Conservation (phyloP, 1,140 invertebrate genomes). For the Dreissena polymorpha region DNA sequence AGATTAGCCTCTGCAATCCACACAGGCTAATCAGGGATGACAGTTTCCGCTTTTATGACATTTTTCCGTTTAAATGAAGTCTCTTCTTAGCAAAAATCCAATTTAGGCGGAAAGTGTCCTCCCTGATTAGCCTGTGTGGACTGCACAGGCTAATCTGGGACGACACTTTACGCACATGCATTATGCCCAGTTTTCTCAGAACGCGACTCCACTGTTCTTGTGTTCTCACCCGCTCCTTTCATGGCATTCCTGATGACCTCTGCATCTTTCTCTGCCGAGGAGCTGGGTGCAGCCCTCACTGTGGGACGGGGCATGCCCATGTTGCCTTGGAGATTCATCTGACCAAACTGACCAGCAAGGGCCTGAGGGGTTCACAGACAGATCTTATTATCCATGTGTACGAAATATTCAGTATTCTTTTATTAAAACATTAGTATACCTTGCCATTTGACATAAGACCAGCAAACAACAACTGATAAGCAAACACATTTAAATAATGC, state of each 20-base stretch:
- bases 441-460: not conserved
- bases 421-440: not conserved
- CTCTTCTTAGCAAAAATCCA: too few species aligned
- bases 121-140: too few species aligned
- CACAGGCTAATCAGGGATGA: too few species aligned
- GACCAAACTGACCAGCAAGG: conserved; percentile 47
- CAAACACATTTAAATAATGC: too few species aligned
- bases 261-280: conserved; percentile 75
- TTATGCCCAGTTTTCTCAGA: too few species aligned
- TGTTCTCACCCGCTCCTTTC: conserved; percentile 73
- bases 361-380: conserved; percentile 2
- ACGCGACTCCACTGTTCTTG: too few species aligned
- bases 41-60: too few species aligned
- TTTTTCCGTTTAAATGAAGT: too few species aligned
- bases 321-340: conserved; percentile 56
- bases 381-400: not conserved
- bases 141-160: too few species aligned
- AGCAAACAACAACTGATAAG: not conserved
- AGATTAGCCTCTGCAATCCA: too few species aligned
- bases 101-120: too few species aligned
- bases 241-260: conserved; percentile 73
- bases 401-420: not conserved
- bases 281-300: conserved; percentile 69
- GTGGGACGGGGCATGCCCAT: conserved; percentile 67
- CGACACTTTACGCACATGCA: too few species aligned